Percentiles rank a stretch among this genome's conserved stretches.
phyloP scores from a whole-genome alignment of 1,140 invertebrate species.

The Cepaea nemoralis region DNA sequence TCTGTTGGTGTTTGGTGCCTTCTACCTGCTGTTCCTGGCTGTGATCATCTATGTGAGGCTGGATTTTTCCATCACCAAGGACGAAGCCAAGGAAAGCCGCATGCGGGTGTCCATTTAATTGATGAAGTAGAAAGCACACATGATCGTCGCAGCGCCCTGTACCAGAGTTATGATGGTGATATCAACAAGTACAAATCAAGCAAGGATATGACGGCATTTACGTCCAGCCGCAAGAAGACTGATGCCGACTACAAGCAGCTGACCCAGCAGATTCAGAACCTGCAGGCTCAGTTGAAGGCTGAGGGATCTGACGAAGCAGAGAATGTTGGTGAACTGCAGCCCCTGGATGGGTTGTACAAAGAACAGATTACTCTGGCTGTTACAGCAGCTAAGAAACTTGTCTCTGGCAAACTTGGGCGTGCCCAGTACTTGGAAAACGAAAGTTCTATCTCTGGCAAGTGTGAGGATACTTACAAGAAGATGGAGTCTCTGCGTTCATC shows the following conservation, averaged over 20 bases:
- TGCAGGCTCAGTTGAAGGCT: conserved; percentile 77
- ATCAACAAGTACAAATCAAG: conserved; percentile 78
- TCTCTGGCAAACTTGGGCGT: conserved; percentile 79
- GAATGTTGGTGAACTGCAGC: conserved; percentile 78
- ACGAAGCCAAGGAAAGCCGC: conserved; percentile 76
- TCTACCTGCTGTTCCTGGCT: conserved; percentile 90
- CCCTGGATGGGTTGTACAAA: conserved; percentile 75
- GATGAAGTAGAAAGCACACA: conserved; percentile 77
- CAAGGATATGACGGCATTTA: conserved; percentile 77
- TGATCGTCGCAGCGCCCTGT: conserved; percentile 77
- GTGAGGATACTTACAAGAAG: conserved; percentile 79
- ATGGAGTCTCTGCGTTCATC: conserved; percentile 74
- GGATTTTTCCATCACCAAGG: conserved; percentile 91
- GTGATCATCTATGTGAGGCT: conserved; percentile 95
- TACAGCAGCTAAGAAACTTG: conserved; percentile 77
- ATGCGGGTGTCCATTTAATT: conserved; percentile 73
- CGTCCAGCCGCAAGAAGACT: conserved; percentile 75
- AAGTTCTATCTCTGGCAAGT: conserved; percentile 76
- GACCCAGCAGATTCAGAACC: conserved; percentile 75
- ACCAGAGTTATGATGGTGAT: conserved; percentile 79
- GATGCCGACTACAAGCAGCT: conserved; percentile 79
- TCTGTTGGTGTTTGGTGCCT: conserved; percentile 86
- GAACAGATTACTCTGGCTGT: conserved; percentile 65
- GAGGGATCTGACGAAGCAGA: conserved; percentile 79
- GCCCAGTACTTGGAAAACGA: conserved; percentile 79